Conservation (phyloP, 2,797 vertebrate species). For the Chelidonichthys spinosus region DNA sequence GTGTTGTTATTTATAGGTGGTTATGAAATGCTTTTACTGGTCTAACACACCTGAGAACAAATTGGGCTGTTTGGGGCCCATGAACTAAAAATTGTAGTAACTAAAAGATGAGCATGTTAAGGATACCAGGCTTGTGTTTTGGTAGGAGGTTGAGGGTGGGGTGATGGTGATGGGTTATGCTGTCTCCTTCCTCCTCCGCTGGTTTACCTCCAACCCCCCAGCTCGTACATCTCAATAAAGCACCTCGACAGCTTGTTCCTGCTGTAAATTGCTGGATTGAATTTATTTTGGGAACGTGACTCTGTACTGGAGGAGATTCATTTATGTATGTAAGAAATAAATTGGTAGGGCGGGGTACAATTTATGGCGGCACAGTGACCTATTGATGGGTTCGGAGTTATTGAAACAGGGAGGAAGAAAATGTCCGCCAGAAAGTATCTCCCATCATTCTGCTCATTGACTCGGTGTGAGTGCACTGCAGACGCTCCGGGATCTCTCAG, state of each 20-base stretch:
- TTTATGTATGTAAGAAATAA: slow-evolving; percentile 58
- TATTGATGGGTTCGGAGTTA: slow-evolving; percentile 29
- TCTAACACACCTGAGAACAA: too few relatives aligned
- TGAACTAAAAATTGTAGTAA: too few relatives aligned
- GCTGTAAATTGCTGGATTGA: slow-evolving; percentile 54
- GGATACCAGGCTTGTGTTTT: background rate
- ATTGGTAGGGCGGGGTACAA: background rate
- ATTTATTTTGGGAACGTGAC: slow-evolving; percentile 50
- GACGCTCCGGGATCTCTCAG: background rate
- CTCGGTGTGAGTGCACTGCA: background rate
- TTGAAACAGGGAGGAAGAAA: slow-evolving; percentile 18
- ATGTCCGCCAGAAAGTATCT: slow-evolving; percentile 4
- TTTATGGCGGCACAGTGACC: slow-evolving; percentile 31
- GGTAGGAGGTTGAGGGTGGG: background rate
- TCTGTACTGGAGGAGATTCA: slow-evolving; percentile 45
- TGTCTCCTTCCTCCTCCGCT: slow-evolving; percentile 50
- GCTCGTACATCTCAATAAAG: slow-evolving; percentile 71
- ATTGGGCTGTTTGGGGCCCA: too few relatives aligned
- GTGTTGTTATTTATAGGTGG: too few relatives aligned
- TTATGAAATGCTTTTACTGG: too few relatives aligned
- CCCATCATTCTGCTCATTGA: slow-evolving; percentile 7
- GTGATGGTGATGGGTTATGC: background rate
- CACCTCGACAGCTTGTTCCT: slow-evolving; percentile 47
- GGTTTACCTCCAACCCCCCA: slow-evolving; percentile 42
- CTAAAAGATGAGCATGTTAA: slow-evolving; percentile 1